Base-by-base conservation (phyloP, 2,888 invertebrate species). In the Oscheius sp. region DNA sequence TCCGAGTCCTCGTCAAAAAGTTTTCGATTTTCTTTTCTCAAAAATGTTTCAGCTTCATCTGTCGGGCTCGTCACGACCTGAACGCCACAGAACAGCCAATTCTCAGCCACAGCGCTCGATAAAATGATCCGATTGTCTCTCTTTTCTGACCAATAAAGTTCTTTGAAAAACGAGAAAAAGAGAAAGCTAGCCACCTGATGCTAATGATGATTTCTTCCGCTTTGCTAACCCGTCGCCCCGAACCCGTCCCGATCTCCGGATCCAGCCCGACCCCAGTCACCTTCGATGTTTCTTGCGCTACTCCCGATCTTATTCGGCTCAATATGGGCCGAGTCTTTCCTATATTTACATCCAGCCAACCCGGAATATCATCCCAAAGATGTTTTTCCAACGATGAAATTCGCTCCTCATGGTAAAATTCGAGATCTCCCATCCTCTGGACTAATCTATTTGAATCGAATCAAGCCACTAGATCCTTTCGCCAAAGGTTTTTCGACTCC, bases 1-100 rank as follows among this genome's bases (percentile, higher is more conserved):
- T 82, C 63, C 66, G 81, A 10, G 71, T 61, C 29, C 65, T 80
- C 50, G 58, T 80, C 48, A 71, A 75, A 46, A 73, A 71, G 79
- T 77, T 46, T 23, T n/a, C n/a, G n/a, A 23, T 6, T 33, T 33
- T n/a, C 27, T 17, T 53, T 65, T 23, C 15, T 8, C n/a, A 20
- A 31, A 33, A 33, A 1, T n/a, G 3, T 57, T 39, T 33, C 46
- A 67, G 52, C n/a, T 65, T 42, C 29, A 61, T 61, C 31, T 61
- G 61, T 17, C 15, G 61, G 31, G 45, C 3, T 8, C 20, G 61
- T 1, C 23, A 45, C 29, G 29, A 39, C 3, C 17, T 34, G 17
- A 55, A 55, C 1, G 55, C 55, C 12, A 61, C 61, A 42, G 61
- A 61, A 17, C 61, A 61, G 45, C 45, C 61, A 29, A 61, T 61